A percentile compares a stretch with the other conserved stretches of the same genome.
Conservation (phyloP, 64 coral and sea anemone species). For the Porites australiensis region DNA sequence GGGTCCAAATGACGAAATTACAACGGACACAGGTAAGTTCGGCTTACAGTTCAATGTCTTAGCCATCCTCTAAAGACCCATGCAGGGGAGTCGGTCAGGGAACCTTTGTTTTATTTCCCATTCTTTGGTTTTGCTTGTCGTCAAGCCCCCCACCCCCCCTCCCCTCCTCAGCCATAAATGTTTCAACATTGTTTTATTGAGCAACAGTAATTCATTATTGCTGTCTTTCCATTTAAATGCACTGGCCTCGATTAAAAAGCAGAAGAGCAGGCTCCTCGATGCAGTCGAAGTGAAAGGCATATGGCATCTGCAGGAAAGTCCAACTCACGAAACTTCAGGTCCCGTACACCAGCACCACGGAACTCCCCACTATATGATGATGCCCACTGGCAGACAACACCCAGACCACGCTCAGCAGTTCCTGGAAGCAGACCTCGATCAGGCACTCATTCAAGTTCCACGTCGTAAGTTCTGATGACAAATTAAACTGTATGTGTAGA, state of each 20-base stretch:
- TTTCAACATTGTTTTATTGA: background rate
- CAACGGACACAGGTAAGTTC: background rate
- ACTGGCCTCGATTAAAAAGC: conserved; percentile 21
- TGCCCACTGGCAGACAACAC: conserved; percentile 42
- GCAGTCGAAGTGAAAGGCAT: conserved; percentile 39
- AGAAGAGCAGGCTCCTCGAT: conserved; percentile 29
- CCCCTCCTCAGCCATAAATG: too few species aligned
- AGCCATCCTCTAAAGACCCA: too few species aligned
- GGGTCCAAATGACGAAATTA: conserved; percentile 59
- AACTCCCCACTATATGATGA: background rate
- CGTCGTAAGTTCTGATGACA: conserved; percentile 74
- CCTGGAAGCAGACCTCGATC: conserved; percentile 57
- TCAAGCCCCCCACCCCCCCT: too few species aligned
- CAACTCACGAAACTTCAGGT: conserved; percentile 22
- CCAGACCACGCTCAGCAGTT: conserved; percentile 22
- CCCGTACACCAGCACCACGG: conserved; percentile 44
- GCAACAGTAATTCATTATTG: background rate
- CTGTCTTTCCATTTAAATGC: background rate
- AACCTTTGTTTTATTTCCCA: too few species aligned
- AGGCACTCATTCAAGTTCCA: conserved; percentile 75
- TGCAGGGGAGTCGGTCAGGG: too few species aligned
- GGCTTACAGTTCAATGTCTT: background rate
- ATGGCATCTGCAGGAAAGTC: background rate
- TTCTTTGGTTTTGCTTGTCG: too few species aligned
- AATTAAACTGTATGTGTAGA: background rate